Evolutionary conservation across 2,797 vertebrate species (phyloP), one percentile per base, ranked within the genome.

Genomic region (Anisognathus igniventris): DNA sequence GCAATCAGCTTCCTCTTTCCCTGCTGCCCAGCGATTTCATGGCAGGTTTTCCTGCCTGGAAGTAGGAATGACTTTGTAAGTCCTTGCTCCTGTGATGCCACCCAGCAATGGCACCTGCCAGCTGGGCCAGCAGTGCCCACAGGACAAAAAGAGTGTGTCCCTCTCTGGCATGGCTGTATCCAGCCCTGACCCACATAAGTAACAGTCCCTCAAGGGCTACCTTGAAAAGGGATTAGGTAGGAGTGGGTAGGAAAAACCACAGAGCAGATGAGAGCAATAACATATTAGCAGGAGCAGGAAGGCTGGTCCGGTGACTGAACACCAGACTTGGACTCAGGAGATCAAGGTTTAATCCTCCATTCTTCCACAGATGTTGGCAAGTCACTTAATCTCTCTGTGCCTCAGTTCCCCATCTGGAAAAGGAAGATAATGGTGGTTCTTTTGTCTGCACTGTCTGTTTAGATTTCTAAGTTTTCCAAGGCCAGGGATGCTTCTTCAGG

Each of bases 311-410:
- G 76, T 95, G 95, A 93, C 92, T 94, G 93, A 96, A 81, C 91
- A 94, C 51, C 87, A 93, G 95, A 42, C 92, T 95, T 93, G 93
- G 93, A 88, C 93, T 97, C 95, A 64, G 87, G 95, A 97, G 95
- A 97, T 94, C 91, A 94, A 96, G 91, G 85, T 97, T 96, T 95
- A 97, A 96, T 97, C 91, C 95, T 86, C 79, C 92, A 79, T 96
- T 96, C 95, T 97, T 96, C 92, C 83, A 96, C 92, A 96, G 92
- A 95, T 92, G 93, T 96, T 95, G 95, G 96, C 96, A 97, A 96
- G 92, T 96, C 92, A 96, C 71, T 84, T 97, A 97, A 97, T 96
- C 95, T 96, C 95, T 70, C 87, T 94, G 95, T 96, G 95, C 92
- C 95, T 97, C 96, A 96, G 93, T 96, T 97, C 66, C 95, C 93